These are phyloP conservation scores for Hydraecia micacea DNA, from an alignment of 2,888 invertebrate genomes.

Conservation along the genomic window DNA sequence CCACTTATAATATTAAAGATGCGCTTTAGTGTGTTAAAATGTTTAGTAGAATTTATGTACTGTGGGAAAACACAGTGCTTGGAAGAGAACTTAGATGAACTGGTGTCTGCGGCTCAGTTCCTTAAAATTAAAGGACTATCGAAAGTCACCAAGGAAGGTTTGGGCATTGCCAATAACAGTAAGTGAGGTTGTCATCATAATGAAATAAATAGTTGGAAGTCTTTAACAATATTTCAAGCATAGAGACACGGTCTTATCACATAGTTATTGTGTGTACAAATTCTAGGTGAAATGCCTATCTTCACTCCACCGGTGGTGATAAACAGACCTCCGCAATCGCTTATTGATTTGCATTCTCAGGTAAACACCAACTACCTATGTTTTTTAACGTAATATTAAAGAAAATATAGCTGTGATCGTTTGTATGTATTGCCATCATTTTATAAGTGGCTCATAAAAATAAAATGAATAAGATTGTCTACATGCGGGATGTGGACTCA, in stretches of 20 bases:
- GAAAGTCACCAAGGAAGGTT: constrained; percentile 89
- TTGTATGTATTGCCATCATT: neutral
- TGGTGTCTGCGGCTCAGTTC: constrained; percentile 93
- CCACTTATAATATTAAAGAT: constrained; percentile 92
- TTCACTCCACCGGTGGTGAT: constrained; percentile 88
- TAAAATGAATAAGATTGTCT: too few relatives aligned
- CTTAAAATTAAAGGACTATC: constrained; percentile 92
- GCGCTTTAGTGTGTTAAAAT: constrained; percentile 93
- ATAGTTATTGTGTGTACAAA: constrained; percentile 2
- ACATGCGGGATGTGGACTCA: too few relatives aligned
- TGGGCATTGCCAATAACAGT: constrained; percentile 85
- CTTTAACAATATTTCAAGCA: neutral
- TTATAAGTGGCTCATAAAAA: too few relatives aligned
- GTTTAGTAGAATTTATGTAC: constrained; percentile 94
- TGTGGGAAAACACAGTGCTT: constrained; percentile 93
- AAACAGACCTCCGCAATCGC: constrained; percentile 85
- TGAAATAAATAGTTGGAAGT: neutral
- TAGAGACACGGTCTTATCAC: neutral
- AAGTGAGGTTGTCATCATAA: constrained; percentile 66
- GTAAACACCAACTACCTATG: constrained; percentile 65
- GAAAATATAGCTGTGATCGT: neutral
- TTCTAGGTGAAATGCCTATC: constrained; percentile 84
- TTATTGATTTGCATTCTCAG: constrained; percentile 85
- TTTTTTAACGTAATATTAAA: neutral
- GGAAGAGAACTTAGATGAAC: constrained; percentile 92